Percentiles rank a stretch among this genome's conserved stretches.
These are phyloP conservation scores for Phyllopteryx taeniolatus DNA, from an alignment of 2,113 vertebrate species.

Conservation along the genomic window DNA sequence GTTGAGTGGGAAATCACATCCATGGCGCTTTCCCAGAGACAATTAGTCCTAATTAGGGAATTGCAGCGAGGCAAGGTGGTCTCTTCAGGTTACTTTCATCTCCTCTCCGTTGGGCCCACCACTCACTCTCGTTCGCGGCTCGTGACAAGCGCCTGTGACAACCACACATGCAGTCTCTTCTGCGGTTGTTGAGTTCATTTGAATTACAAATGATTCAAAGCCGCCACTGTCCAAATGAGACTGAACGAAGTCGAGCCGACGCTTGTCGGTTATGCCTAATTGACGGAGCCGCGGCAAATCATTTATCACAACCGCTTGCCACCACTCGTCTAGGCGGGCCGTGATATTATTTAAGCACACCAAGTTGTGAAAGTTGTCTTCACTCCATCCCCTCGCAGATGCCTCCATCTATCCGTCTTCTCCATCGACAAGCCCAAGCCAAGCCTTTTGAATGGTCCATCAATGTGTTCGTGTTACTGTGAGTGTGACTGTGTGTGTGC, in stretches of 20 bases:
- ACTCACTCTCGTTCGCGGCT: slow-evolving; percentile 9
- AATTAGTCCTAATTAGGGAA: slow-evolving; percentile 51
- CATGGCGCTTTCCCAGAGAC: slow-evolving; percentile 22
- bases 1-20: slow-evolving; percentile 42
- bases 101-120: slow-evolving; percentile 22
- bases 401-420: slow-evolving; percentile 38
- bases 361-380: neutral
- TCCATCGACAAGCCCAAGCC: slow-evolving; percentile 31
- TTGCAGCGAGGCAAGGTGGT: slow-evolving; percentile 34
- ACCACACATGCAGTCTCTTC: neutral
- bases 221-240: slow-evolving; percentile 5
- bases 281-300: neutral
- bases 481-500: slow-evolving; percentile 18
- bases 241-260: neutral
- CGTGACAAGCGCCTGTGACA: slow-evolving; percentile 2
- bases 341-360: slow-evolving; percentile 2
- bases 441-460: slow-evolving; percentile 25
- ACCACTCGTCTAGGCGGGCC: neutral
- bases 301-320: neutral
- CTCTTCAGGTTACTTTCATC: slow-evolving; percentile 36
- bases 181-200: slow-evolving; percentile 7
- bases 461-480: slow-evolving; percentile 15
- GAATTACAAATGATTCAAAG: slow-evolving; percentile 20
- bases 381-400: slow-evolving; percentile 32
- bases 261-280: neutral